A percentile compares a stretch with the other conserved stretches of the same genome.
Evolutionary conservation across 2,113 vertebrate genomes (phyloP).

Genomic region (Halichoeres trimaculatus): DNA sequence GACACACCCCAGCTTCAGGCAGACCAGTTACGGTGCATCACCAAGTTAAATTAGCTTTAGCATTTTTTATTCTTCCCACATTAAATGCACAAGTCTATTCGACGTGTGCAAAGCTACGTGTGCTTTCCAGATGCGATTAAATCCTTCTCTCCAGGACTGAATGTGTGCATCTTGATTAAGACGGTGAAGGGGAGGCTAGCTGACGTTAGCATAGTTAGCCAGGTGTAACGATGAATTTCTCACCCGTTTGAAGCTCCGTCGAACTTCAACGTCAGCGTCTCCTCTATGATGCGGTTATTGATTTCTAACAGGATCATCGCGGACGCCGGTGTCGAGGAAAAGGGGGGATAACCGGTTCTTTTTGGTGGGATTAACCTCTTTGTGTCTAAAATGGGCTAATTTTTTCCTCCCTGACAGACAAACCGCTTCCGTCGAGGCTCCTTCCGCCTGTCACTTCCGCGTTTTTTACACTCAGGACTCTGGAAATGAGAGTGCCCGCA

Average conservation of each 20-base stretch:
- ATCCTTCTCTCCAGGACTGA: background rate
- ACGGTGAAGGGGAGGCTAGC: constrained; percentile 46
- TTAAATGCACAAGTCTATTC: fast-evolving
- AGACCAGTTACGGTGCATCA: background rate
- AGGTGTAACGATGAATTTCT: constrained; percentile 75
- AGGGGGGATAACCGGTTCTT: constrained; percentile 24
- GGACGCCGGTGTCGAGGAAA: constrained; percentile 51
- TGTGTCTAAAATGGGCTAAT: constrained; percentile 60
- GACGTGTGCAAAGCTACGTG: background rate
- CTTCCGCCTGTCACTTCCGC: constrained; percentile 80
- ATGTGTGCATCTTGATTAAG: background rate
- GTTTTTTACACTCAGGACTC: constrained; percentile 67
- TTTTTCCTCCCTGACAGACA: constrained; percentile 68
- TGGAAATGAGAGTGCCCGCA: background rate
- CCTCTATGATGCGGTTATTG: constrained; percentile 98
- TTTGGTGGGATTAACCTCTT: constrained; percentile 47
- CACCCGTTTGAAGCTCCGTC: constrained; percentile 95
- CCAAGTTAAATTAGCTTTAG: background rate
- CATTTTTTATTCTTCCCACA: background rate
- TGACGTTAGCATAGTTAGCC: constrained; percentile 50
- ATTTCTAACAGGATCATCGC: constrained; percentile 98
- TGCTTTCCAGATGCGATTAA: background rate
- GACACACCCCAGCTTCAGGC: constrained; percentile 76
- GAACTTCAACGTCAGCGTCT: constrained; percentile 94
- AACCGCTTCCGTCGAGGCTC: constrained; percentile 75